Evolutionary conservation across 2,113 vertebrate genomes (phyloP).

Genomic region (Cottus gobio): DNA sequence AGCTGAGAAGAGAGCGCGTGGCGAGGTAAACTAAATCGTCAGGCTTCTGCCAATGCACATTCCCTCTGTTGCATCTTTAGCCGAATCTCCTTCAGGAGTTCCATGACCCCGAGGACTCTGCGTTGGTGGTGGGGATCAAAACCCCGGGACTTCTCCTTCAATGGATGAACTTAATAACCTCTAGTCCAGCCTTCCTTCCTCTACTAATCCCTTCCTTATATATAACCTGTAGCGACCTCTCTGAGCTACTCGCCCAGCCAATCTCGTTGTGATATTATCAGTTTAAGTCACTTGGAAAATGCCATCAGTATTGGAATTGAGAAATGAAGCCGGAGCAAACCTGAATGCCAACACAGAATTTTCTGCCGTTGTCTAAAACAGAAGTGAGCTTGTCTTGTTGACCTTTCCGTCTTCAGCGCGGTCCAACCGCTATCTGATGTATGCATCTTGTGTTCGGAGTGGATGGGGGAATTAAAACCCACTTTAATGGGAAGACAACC

Average conservation of each 20-base stretch:
- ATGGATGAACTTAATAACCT: slow-evolving; percentile 28
- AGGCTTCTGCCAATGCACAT: not conserved
- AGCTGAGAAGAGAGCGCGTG: not conserved
- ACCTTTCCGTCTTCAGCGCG: not conserved
- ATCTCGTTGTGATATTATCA: slow-evolving; percentile 36
- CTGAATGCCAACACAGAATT: not conserved
- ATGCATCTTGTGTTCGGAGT: not conserved
- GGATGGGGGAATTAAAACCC: not conserved
- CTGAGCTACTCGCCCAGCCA: slow-evolving; percentile 3
- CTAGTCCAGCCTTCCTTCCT: not conserved
- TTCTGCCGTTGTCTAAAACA: not conserved
- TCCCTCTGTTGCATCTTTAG: not conserved
- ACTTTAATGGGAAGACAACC: not conserved
- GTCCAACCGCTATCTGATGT: not conserved
- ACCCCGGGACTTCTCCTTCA: slow-evolving; percentile 13
- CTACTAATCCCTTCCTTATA: slow-evolving; percentile 34
- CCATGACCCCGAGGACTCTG: not conserved
- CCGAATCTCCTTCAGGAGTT: not conserved
- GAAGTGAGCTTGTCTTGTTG: not conserved
- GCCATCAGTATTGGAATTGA: not conserved
- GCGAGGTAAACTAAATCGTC: not conserved
- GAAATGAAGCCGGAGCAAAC: slow-evolving; percentile 18
- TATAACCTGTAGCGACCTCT: slow-evolving; percentile 21
- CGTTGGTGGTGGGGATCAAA: not conserved
- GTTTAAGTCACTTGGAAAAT: slow-evolving; percentile 19